Evolutionary conservation across 2,797 vertebrate species (phyloP).

Genomic region (Menidia menidia): DNA sequence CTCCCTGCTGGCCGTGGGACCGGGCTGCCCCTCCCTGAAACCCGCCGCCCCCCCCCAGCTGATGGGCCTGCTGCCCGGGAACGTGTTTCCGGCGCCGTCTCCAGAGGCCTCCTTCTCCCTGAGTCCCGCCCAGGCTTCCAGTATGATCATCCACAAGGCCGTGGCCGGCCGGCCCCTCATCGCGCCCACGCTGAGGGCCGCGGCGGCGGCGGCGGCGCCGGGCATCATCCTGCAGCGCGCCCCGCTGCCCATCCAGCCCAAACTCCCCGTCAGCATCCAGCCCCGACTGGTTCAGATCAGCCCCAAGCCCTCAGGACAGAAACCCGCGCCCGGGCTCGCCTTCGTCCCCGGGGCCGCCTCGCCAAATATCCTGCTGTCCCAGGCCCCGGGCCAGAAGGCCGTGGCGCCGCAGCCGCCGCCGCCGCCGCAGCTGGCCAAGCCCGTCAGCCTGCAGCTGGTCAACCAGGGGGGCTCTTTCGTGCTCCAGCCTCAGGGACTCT

Average conservation of each 20-base stretch:
- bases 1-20: conserved; percentile 83
- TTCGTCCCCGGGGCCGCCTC: conserved; percentile 79
- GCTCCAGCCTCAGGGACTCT: conserved; percentile 85
- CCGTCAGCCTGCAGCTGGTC: conserved; percentile 83
- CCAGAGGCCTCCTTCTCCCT: conserved; percentile 81
- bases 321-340: conserved; percentile 73
- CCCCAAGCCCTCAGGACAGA: conserved; percentile 82
- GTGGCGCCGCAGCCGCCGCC: conserved; percentile 49
- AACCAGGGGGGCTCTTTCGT: conserved; percentile 85
- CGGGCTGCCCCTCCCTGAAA: conserved; percentile 84
- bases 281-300: conserved; percentile 85
- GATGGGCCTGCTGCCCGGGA: conserved; percentile 84
- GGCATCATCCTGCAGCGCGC: conserved; percentile 79
- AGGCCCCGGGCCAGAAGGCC: conserved; percentile 71
- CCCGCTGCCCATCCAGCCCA: conserved; percentile 83
- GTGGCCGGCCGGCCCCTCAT: conserved; percentile 72
- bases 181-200: conserved; percentile 69
- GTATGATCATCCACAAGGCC: conserved; percentile 83
- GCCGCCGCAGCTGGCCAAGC: conserved; percentile 73
- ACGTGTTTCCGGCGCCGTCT: conserved; percentile 81
- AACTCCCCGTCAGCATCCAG: conserved; percentile 85
- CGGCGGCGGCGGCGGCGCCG: conserved; percentile 49
- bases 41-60: conserved; percentile 82
- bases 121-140: conserved; percentile 79
- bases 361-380: conserved; percentile 82